These are phyloP conservation scores for Sternotherus odoratus DNA, from an alignment of 2,797 vertebrate genomes.

Conservation along the genomic window DNA sequence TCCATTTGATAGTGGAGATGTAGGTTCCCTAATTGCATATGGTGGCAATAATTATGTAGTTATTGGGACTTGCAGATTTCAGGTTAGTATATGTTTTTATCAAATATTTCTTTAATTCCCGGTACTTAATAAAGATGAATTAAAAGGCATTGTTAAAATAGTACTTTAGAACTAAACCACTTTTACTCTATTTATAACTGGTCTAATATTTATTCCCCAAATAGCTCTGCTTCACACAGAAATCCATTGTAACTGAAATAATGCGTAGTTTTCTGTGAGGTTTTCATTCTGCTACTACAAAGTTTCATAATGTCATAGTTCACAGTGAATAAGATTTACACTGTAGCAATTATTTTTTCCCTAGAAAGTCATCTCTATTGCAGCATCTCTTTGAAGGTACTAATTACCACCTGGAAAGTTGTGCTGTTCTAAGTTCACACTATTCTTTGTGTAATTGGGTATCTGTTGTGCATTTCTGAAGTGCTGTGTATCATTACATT, in stretches of 20 bases:
- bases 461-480: fast-evolving
- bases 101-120: neutral
- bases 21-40: slow-evolving; percentile 91
- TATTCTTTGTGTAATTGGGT: neutral
- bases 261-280: too few relatives aligned
- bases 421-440: neutral
- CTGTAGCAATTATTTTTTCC: neutral
- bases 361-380: neutral
- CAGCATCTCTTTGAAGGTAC: neutral
- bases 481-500: neutral
- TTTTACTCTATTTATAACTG: neutral
- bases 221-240: fast-evolving
- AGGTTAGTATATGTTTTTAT: slow-evolving; percentile 82
- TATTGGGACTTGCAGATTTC: slow-evolving; percentile 91
- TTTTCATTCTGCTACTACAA: neutral
- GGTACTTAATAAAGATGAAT: neutral
- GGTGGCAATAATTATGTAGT: slow-evolving; percentile 93
- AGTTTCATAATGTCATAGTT: neutral
- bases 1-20: slow-evolving; percentile 89
- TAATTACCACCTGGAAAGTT: neutral
- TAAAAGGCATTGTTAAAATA: neutral
- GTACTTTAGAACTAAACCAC: neutral
- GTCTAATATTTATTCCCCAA: neutral
- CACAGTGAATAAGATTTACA: too few relatives aligned
- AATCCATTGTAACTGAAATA: neutral